Evolutionary conservation across 2,888 invertebrate genomes (phyloP).

Genomic region (Hydrotaea diabolus): DNA sequence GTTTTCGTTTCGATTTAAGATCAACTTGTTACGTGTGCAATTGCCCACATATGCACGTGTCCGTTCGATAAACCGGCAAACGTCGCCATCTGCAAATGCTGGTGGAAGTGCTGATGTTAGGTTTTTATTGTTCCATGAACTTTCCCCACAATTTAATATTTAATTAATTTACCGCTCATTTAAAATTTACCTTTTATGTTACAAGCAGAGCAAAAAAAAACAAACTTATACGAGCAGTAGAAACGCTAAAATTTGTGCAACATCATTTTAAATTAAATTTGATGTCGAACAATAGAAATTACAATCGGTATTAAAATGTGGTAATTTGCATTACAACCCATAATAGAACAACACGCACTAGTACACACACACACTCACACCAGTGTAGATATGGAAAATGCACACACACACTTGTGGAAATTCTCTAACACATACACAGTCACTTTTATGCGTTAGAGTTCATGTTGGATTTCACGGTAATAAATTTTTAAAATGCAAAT

Average conservation of each 20-base stretch:
- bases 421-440: no score
- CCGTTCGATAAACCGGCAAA: neutral
- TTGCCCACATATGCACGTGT: neutral
- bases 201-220: neutral
- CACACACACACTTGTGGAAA: constrained; percentile 1
- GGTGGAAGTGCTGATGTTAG: neutral
- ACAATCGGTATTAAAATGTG: constrained; percentile 60
- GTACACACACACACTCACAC: neutral
- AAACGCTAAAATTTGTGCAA: constrained; percentile 19
- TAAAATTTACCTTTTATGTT: constrained; percentile 39
- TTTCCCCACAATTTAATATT: constrained; percentile 53
- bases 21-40: neutral
- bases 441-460: neutral
- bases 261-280: constrained; percentile 60
- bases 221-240: neutral
- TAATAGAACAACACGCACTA: neutral
- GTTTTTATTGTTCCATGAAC: neutral
- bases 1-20: no score
- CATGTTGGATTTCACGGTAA: constrained; percentile 47
- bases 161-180: constrained; percentile 63
- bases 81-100: neutral
- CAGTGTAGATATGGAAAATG: neutral
- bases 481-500: constrained; percentile 47
- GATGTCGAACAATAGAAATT: constrained; percentile 57
- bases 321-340: constrained; percentile 54